Conservation (phyloP, 2,797 vertebrate species). For the Acipenser transmontanus region DNA sequence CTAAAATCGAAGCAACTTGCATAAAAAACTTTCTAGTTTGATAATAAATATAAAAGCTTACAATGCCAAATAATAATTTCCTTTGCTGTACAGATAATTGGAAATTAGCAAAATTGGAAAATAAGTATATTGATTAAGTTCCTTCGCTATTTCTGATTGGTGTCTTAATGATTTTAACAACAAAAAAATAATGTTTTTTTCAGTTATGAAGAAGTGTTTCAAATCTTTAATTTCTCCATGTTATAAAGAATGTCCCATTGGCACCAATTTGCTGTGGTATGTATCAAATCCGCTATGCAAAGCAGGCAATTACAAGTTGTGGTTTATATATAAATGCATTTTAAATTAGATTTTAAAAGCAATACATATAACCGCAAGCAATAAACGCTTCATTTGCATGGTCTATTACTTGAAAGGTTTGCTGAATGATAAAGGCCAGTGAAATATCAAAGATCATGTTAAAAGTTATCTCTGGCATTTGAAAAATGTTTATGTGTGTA, state of each 20-base stretch:
- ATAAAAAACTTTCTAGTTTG: no score
- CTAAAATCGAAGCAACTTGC: no score
- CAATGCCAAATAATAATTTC: no score
- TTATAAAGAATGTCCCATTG: not conserved
- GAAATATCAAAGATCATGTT: constrained; percentile 33
- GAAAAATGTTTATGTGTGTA: constrained; percentile 11
- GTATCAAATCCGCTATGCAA: not conserved
- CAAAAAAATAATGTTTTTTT: no score
- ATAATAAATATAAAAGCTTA: no score
- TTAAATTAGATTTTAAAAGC: not conserved
- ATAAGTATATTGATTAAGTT: no score
- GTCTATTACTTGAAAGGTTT: not conserved
- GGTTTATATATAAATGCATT: not conserved
- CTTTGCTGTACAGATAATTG: no score
- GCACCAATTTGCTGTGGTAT: not conserved
- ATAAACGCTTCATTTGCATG: not conserved
- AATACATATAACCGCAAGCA: not conserved
- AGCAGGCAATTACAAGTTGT: not conserved
- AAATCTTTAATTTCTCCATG: not conserved
- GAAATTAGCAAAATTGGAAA: no score
- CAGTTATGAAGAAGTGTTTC: not conserved
- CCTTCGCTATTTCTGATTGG: no score
- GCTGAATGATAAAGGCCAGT: constrained; percentile 23
- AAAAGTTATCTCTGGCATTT: constrained; percentile 34
- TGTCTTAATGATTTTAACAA: no score